phyloP scores from a whole-genome alignment of 2,113 vertebrate genomes.

The Chamaetylas fuelleborni region DNA sequence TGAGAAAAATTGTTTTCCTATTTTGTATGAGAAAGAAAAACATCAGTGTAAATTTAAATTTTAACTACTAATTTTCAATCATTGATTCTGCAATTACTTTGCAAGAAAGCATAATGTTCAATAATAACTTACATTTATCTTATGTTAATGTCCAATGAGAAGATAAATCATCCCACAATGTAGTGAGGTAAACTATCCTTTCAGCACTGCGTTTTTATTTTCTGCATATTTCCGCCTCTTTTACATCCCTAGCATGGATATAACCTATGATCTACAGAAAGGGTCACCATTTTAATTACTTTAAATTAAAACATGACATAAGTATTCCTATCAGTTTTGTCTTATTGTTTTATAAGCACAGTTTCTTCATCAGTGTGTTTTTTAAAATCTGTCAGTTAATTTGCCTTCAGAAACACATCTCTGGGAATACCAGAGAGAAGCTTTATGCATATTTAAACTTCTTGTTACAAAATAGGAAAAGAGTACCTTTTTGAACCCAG shows the following conservation, averaged over 20 bases:
- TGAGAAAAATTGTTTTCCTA: background rate
- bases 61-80: background rate
- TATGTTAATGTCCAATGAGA: background rate
- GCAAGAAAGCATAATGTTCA: background rate
- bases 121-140: background rate
- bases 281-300: background rate
- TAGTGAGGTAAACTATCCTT: background rate
- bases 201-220: background rate
- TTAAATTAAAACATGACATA: background rate
- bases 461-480: background rate
- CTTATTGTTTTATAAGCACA: background rate
- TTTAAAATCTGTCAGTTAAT: background rate
- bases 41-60: background rate
- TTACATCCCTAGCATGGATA: background rate
- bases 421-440: background rate
- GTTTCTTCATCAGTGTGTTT: background rate
- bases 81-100: background rate
- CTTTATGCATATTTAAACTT: background rate
- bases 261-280: background rate
- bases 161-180: background rate
- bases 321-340: background rate
- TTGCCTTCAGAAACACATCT: background rate
- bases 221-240: background rate
- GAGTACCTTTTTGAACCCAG: background rate
- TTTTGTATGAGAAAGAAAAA: background rate